Evolutionary conservation across 2,888 invertebrate species (phyloP), one percentile per base, ranked within the genome.

Genomic region (Spisula subtruncata): DNA sequence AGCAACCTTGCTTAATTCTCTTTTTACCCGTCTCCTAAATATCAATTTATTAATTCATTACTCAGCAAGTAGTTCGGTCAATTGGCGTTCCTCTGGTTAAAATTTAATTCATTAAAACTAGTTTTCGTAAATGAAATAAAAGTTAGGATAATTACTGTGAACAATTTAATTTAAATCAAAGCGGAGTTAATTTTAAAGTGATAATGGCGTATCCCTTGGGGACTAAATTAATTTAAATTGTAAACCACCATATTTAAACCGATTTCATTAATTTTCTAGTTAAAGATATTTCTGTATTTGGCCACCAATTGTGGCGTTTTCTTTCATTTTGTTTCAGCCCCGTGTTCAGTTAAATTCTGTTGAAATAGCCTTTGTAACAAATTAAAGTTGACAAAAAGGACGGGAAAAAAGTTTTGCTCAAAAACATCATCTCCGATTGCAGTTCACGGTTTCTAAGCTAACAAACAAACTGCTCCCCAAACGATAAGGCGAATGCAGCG

Each of bases 251-350:
- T 75, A 60, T 75, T 48, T 46, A 71, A 71, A 75, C 75, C 32
- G 85, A 85, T 85, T 85, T 85, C 85, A 85, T 85, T 79, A 85
- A 85, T 85, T 83, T 84, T 84, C 71, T 84, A 84, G 83, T 84
- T 84, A 84, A 84, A 71, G 71, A 41, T 71, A 84, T 41, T 71
- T 84, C 71, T 71, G 83, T 71, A 71, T 29, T 71, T 71, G 71
- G 71, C 71, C 71, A 71, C 71, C 25, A 71, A 29, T 71, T 71
- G 71, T 71, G 71, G 71, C 71, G 29, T 71, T 71, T 71, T 71
- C 71, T 32, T 71, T 71, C 71, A 71, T 71, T 71, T 71, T 29
- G 71, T 29, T 71, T 25, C 25, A 14, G 71, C n/a, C 25, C 25
- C 25, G 71, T 71, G 71, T 71, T 71, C 71, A 29, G 71, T 71